A percentile compares a stretch with the other conserved stretches of the same genome.
Evolutionary conservation across 2,113 vertebrate species (phyloP).

Genomic region (Rhegmatorhina hoffmannsi): DNA sequence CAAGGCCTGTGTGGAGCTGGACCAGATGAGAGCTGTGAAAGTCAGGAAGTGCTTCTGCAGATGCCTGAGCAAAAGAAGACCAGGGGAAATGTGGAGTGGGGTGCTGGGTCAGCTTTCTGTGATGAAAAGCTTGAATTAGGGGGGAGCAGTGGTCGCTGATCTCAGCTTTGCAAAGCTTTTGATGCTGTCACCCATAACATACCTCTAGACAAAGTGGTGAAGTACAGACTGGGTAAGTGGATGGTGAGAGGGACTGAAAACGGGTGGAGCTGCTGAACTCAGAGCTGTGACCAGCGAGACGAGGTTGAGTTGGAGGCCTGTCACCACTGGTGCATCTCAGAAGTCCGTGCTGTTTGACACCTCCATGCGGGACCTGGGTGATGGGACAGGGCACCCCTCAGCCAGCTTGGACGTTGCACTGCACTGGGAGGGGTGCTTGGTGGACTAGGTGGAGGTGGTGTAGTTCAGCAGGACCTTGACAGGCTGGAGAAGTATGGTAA

Average conservation of each 20-base stretch:
- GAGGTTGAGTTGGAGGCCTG: neutral
- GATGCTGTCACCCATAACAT: rapidly evolving
- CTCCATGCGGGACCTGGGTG: neutral
- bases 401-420: neutral
- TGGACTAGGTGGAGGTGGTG: neutral
- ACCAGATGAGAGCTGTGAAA: neutral
- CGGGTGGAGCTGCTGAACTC: neutral
- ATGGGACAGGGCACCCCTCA: neutral
- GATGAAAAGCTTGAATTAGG: neutral
- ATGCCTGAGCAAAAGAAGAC: neutral
- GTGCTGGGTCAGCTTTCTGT: neutral
- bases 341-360: neutral
- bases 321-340: neutral
- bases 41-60: neutral
- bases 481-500: neutral
- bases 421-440: neutral
- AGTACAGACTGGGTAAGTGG: neutral
- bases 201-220: neutral
- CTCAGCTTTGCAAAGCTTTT: neutral
- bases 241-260: neutral
- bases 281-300: neutral
- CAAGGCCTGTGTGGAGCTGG: neutral
- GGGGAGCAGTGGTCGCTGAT: neutral
- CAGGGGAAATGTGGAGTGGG: neutral
- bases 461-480: neutral